Evolutionary conservation across 2,797 vertebrate genomes (phyloP).

Genomic region (Ctenosaura bakeri): DNA sequence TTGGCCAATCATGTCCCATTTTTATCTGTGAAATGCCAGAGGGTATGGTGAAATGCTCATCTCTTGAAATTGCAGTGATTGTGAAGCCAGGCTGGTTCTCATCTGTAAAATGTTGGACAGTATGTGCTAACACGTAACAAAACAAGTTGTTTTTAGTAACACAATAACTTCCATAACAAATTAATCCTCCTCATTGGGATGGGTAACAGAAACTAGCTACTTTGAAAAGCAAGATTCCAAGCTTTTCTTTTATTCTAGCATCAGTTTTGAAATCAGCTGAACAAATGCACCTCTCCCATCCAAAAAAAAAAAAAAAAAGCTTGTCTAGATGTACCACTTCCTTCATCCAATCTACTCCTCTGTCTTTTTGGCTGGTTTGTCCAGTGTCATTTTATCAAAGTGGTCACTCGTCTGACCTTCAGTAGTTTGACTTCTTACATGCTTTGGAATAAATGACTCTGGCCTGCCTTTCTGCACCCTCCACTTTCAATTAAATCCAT

Average conservation of each 20-base stretch:
- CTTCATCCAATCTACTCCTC: slow-evolving; percentile 56
- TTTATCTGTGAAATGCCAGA: too few relatives aligned
- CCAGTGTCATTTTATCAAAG: slow-evolving; percentile 65
- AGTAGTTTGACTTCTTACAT: slow-evolving; percentile 64
- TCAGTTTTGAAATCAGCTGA: background rate
- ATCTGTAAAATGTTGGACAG: too few relatives aligned
- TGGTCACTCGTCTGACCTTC: slow-evolving; percentile 49
- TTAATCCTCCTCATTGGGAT: background rate
- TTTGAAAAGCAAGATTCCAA: background rate
- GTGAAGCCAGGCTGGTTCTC: too few relatives aligned
- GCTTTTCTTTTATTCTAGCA: background rate
- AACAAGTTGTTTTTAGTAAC: background rate
- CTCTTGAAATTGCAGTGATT: too few relatives aligned
- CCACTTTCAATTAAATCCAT: slow-evolving; percentile 83
- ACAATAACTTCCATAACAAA: background rate
- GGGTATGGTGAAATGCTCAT: too few relatives aligned
- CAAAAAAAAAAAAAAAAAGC: too few relatives aligned
- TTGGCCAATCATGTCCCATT: too few relatives aligned
- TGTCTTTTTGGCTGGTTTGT: slow-evolving; percentile 42
- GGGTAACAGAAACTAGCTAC: background rate
- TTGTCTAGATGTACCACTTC: background rate
- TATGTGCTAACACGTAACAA: background rate
- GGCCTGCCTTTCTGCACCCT: slow-evolving; percentile 70
- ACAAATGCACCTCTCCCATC: too few relatives aligned
- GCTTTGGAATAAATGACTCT: slow-evolving; percentile 72